Evolutionary conservation across 2,888 invertebrate species (phyloP), one percentile per base, ranked within the genome.

Genomic region (Rhodophaea formosa): DNA sequence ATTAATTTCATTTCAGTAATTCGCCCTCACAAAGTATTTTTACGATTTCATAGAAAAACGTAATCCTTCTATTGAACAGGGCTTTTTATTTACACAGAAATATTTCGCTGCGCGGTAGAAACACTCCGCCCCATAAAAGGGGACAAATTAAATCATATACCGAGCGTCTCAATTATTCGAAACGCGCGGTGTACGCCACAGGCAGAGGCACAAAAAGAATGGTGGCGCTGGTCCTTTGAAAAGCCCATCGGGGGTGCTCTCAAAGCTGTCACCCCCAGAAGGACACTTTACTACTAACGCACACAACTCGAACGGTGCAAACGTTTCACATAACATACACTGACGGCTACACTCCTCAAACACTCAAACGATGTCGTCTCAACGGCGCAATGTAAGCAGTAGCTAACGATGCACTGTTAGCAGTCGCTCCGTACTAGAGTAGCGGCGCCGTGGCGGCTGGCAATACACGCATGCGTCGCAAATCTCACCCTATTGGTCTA

Each of bases 91-190:
- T 58, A 49, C 52, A 69, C 69, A 65, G 72, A 74, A 77, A 79
- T 76, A 79, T 73, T 72, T 68, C 73, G 67, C 74, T 79, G 75
- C 71, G 61, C 61, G 64, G 67, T 65, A 67, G 72, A 80, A 83
- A 82, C 74, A 77, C 78, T 79, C 69, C 72, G 72, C 72, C 74
- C 73, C n/a, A n/a, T n/a, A 78, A 77, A 79, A 87, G 82, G 84
- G 82, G 81, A 85, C 86, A 88, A 89, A 89, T 89, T 88, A 89
- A 89, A 90, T 88, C 87, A 88, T 88, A 88, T 77, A 84, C 74
- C 74, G 68, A 76, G 78, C 83, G 78, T 86, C 87, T 89, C 87
- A 88, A 86, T 90, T 89, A 88, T 89, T 85, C 80, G 80, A 82
- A 86, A 84, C 79, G 80, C 81, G 81, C 80, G 78, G 78, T 80